A percentile compares a stretch with the other conserved stretches of the same genome.
phyloP scores from a whole-genome alignment of 2,113 vertebrate species.

The Harpagus bidentatus region DNA sequence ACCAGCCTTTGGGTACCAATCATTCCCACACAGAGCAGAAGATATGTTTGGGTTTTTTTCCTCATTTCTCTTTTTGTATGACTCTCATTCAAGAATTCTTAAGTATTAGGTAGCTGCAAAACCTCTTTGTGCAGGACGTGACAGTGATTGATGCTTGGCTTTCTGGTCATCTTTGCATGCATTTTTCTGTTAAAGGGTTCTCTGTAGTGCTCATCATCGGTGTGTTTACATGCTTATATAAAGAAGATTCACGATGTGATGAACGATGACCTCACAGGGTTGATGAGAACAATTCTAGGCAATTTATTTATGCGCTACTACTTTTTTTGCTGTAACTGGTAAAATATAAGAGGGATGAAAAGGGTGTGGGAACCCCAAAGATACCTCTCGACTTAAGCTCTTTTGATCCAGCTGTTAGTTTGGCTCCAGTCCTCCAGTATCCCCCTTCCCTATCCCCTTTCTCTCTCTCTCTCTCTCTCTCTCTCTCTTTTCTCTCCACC shows the following conservation, averaged over 20 bases:
- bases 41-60: fast-evolving
- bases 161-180: background rate
- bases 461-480: background rate
- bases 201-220: background rate
- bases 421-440: background rate
- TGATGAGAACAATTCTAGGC: background rate
- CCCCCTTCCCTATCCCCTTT: background rate
- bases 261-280: background rate
- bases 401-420: slow-evolving; percentile 41
- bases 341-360: background rate
- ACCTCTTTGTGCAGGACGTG: background rate
- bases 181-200: background rate
- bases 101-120: background rate
- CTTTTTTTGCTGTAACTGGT: background rate
- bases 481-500: background rate
- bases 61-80: background rate
- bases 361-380: slow-evolving; percentile 4
- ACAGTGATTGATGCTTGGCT: background rate
- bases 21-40: background rate
- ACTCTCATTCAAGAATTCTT: background rate
- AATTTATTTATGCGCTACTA: background rate
- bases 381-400: background rate
- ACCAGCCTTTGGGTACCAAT: background rate
- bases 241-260: background rate
- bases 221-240: background rate